Evolutionary conservation across 2,113 vertebrate species (phyloP).

Genomic region (Callopanchax toddi): DNA sequence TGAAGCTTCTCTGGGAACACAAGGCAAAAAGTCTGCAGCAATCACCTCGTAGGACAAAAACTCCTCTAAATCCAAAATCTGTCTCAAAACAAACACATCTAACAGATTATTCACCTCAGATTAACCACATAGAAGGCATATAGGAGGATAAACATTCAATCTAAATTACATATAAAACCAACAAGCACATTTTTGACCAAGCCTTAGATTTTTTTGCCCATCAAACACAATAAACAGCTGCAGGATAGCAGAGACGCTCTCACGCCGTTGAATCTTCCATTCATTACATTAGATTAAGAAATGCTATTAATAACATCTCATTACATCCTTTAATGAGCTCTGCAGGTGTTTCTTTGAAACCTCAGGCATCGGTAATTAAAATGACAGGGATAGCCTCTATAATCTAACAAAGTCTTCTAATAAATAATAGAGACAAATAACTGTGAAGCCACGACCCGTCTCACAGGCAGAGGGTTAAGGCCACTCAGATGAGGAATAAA

Average conservation of each 20-base stretch:
- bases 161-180: neutral
- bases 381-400: neutral
- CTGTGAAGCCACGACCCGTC: neutral
- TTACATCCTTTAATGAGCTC: conserved; percentile 15
- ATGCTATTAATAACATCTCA: conserved; percentile 29
- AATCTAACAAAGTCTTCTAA: conserved; percentile 3
- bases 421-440: conserved; percentile 24
- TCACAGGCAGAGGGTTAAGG: conserved; percentile 2
- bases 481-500: conserved; percentile 18
- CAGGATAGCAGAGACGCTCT: neutral
- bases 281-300: conserved; percentile 25
- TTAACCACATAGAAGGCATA: conserved; percentile 23
- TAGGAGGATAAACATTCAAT: no score
- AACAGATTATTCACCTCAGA: conserved; percentile 26
- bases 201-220: neutral
- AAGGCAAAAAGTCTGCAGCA: conserved; percentile 15
- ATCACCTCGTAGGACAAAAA: neutral
- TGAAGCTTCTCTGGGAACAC: conserved; percentile 27
- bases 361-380: conserved; percentile 27
- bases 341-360: conserved; percentile 37
- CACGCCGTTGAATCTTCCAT: neutral
- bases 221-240: conserved; percentile 18
- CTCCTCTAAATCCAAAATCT: neutral
- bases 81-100: conserved; percentile 11
- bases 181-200: neutral